Evolutionary conservation across 1,140 invertebrate species (phyloP), one percentile per base, ranked within the genome.

Genomic region (Halictus rubicundus): DNA sequence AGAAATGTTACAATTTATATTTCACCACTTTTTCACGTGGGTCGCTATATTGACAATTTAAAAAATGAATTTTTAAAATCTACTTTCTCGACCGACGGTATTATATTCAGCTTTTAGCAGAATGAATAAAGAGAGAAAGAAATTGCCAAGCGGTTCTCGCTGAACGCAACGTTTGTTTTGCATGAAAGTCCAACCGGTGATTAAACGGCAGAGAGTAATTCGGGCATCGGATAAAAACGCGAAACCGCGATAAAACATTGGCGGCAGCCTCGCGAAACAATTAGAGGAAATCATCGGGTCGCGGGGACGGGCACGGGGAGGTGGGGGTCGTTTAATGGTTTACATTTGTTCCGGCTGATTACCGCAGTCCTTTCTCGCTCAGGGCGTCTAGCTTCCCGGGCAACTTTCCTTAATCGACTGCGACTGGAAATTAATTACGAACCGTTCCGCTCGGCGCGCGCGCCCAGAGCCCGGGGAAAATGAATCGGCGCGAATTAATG

Each of bases 361-460:
- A 69, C 49, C 27, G 12, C 16, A 49, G 52, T 52, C 49, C 49
- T 52, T 46, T 46, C 49, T 19, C 54, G 54, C 32, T 27, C 10
- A 2, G 9, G 23, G 19, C 16, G 65, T n/a, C 65, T 66, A 21
- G 21, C n/a, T 37, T 39, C 32, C 27, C 32, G 39, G 52, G 37
- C 16, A 57, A 37, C 63, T 65, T 65, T 39, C 32, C 73, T 68
- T 59, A 52, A 64, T 76, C 59, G 71, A 76, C 73, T 54, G 54
- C 73, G 37, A 54, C 71, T 72, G 42, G 23, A 39, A 68, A 76
- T 76, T 76, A 76, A 76, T 76, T 76, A 76, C 64, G 54, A 19
- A 25, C 6, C 49, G 16, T 52, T 52, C 25, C 54, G 27, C 27
- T 5, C 14, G 23, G 39, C 42, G 10, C 37, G 32, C 39, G 6